Evolutionary conservation across 2,113 vertebrate genomes (phyloP).

Genomic region (Nibea albiflora): DNA sequence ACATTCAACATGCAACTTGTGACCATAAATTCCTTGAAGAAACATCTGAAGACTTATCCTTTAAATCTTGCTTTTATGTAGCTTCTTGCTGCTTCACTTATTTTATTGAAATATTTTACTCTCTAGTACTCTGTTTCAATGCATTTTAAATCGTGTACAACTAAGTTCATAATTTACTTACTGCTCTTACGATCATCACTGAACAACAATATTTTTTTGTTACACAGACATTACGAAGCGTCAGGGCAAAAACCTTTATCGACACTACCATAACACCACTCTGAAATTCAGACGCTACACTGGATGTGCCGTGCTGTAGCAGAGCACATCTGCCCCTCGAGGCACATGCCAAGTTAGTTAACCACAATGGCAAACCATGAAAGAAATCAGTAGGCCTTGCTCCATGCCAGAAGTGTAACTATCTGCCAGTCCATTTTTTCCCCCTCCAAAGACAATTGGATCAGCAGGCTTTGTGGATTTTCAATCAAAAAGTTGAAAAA

Average conservation of each 20-base stretch:
- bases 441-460: constrained; percentile 46
- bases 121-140: not conserved
- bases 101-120: not conserved
- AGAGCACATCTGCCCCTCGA: not conserved
- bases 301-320: not conserved
- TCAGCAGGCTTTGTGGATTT: constrained; percentile 66
- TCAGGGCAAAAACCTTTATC: not conserved
- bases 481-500: constrained; percentile 67
- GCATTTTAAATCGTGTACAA: not conserved
- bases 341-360: constrained; percentile 35
- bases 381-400: constrained; percentile 29
- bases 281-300: constrained; percentile 7
- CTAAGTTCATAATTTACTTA: not conserved
- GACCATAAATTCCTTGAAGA: not conserved
- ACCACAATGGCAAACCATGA: constrained; percentile 51
- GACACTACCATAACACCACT: not conserved
- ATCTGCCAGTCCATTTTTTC: not conserved
- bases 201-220: not conserved
- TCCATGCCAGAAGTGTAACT: constrained; percentile 15
- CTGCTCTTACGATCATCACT: not conserved
- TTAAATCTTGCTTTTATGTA: not conserved
- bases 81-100: not conserved
- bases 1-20: not conserved
- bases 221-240: not conserved
- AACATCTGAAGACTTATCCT: not conserved